Base-by-base conservation (phyloP, 2,797 vertebrate genomes). In the Yasuhikotakia modesta region DNA sequence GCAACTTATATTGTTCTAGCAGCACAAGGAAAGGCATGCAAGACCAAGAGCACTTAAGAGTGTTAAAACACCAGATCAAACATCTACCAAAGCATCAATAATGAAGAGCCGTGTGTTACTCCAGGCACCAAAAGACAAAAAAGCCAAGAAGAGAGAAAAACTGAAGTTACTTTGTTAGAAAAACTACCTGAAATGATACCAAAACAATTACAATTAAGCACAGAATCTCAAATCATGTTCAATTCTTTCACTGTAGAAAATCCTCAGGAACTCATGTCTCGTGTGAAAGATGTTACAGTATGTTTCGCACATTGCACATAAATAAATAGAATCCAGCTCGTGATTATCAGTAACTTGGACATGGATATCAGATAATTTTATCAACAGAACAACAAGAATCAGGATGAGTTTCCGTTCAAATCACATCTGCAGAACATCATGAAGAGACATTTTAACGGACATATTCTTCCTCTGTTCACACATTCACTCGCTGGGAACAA, bases 31-130 rank as follows among this genome's bases (percentile, higher is more conserved):
- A 93, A 94, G 91, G 93, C 93, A 96, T 96, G 95, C 95, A 94
- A 94, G 93, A 94, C 93, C 91, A 96, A 94, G 95, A 97, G 95
- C 96, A 97, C 96, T 96, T 96, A 43, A 92, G 91, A 94, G 89
- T 83, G 85, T 87, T 88, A 90, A 55, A 88, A 86, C 89, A 90
- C 88, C 89, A 81, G 92, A 92, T 93, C 87, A 92, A 91, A 90
- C 91, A 46, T 80, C 75, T 53, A 69, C n/a, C 30, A 48, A 86
- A 85, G 80, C 81, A 84, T 82, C 87, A 78, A 76, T 72, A 81
- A 85, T 75, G 79, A 85, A 85, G 86, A 91, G 80, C 87, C 79
- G 82, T 87, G 88, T 88, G 87, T 80, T 88, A 82, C 57, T 86
- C 88, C 83, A 91, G 92, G 91, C 90, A 91, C 89, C 90, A 88